phyloP scores from a whole-genome alignment of 2,888 invertebrate genomes.

The Fragum whitleyi region DNA sequence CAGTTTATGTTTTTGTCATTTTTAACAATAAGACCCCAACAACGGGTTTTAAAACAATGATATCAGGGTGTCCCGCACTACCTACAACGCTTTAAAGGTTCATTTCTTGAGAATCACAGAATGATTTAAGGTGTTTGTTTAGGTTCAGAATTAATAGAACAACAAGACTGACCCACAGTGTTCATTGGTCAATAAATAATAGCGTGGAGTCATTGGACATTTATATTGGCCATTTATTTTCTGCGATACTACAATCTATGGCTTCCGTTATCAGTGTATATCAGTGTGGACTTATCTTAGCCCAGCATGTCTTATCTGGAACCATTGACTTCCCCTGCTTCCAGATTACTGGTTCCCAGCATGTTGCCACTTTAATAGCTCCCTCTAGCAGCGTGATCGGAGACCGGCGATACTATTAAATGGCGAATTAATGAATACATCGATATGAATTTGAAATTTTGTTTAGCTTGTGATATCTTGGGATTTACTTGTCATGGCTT shows the following conservation, averaged over 20 bases:
- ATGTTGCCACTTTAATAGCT: neutral
- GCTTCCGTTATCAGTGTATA: constrained; percentile 13
- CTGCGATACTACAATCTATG: constrained; percentile 10
- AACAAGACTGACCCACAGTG: neutral
- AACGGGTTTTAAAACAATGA: no score
- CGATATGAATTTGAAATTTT: neutral
- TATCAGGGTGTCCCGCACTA: no score
- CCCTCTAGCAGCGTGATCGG: neutral
- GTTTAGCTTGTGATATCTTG: no score
- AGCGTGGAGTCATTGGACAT: constrained; percentile 5
- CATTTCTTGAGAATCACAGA: no score
- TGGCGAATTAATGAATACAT: neutral
- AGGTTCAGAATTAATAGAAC: neutral
- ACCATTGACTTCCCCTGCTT: constrained; percentile 6
- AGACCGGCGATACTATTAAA: neutral
- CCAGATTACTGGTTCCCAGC: constrained; percentile 16
- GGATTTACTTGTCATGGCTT: no score
- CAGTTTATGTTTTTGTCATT: no score
- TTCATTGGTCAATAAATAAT: constrained; percentile 11
- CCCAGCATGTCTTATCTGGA: constrained; percentile 20
- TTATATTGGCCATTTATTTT: constrained; percentile 31
- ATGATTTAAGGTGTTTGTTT: neutral
- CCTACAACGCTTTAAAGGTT: no score
- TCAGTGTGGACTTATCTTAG: constrained; percentile 9
- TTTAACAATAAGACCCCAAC: no score